These are phyloP conservation scores for Drosophila varians DNA, from an alignment of 1,140 invertebrate genomes.

Conservation along the genomic window DNA sequence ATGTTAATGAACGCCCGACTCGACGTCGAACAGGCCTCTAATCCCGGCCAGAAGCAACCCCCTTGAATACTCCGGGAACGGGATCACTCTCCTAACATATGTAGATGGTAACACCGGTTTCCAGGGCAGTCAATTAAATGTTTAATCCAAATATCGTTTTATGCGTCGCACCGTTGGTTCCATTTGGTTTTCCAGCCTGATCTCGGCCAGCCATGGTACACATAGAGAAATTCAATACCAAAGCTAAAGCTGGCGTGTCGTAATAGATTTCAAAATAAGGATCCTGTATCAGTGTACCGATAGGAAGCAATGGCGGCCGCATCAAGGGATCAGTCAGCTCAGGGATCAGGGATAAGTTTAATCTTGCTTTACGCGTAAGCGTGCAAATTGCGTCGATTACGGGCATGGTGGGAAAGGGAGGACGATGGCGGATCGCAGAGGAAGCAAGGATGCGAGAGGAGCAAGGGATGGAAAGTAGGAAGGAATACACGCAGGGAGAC, in stretches of 20 bases:
- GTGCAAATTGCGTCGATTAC: slow-evolving; percentile 79
- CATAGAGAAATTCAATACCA: neutral
- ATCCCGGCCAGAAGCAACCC: slow-evolving; percentile 56
- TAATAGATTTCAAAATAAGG: too few relatives aligned
- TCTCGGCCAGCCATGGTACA: slow-evolving; percentile 4
- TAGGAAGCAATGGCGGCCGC: slow-evolving; percentile 29
- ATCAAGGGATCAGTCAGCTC: slow-evolving; percentile 60
- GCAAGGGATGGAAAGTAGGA: slow-evolving; percentile 12
- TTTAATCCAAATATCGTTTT: slow-evolving; percentile 79
- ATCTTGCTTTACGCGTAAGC: slow-evolving; percentile 80
- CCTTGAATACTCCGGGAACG: neutral
- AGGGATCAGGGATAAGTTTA: slow-evolving; percentile 65
- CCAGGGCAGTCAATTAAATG: slow-evolving; percentile 69
- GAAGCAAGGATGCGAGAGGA: slow-evolving; percentile 32
- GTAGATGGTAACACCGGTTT: slow-evolving; percentile 59
- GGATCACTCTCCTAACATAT: neutral
- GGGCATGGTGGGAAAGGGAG: slow-evolving; percentile 8
- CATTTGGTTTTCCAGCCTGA: slow-evolving; percentile 7
- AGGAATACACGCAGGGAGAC: slow-evolving; percentile 21
- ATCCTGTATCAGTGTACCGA: slow-evolving; percentile 22
- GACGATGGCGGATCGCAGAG: neutral
- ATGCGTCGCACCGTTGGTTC: slow-evolving; percentile 46
- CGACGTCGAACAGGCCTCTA: slow-evolving; percentile 34
- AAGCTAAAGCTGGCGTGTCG: too few relatives aligned
- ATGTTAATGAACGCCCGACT: slow-evolving; percentile 66